Evolutionary conservation across 2,113 vertebrate genomes (phyloP).

Genomic region (Charina bottae): DNA sequence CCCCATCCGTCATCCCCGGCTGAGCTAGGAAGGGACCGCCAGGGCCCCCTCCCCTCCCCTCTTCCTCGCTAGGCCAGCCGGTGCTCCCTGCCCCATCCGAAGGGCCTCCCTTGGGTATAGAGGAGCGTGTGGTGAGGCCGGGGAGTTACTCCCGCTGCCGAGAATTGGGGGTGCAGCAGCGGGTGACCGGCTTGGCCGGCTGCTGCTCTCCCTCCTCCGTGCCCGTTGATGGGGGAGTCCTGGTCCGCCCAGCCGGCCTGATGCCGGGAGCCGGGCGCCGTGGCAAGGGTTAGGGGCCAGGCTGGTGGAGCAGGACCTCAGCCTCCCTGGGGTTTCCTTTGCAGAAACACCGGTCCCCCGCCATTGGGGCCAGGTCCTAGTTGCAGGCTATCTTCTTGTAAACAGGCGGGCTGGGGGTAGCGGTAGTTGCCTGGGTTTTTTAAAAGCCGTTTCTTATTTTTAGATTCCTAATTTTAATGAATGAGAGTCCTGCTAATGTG

Average conservation of each 20-base stretch:
- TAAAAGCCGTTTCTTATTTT: conserved; percentile 40
- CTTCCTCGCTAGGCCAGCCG: neutral
- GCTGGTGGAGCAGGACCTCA: neutral
- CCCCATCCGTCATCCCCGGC: neutral
- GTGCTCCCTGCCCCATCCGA: neutral
- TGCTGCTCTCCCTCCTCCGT: no score
- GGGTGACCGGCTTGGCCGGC: no score
- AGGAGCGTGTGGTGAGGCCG: neutral
- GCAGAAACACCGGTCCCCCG: neutral
- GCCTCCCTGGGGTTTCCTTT: neutral
- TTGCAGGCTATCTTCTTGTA: neutral
- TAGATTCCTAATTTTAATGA: conserved; percentile 36
- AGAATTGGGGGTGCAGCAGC: neutral
- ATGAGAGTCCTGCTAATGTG: conserved; percentile 30
- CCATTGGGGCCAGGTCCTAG: neutral
- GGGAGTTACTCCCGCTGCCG: no score
- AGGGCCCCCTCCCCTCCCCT: no score
- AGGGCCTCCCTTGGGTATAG: no score
- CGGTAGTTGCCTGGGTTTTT: conserved; percentile 4
- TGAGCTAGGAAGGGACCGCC: neutral
- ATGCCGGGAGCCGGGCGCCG: no score
- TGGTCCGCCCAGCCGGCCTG: no score
- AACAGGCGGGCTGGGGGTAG: neutral
- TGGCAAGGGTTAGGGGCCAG: no score
- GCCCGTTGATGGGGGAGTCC: no score